Evolutionary conservation across 2,113 vertebrate species (phyloP).

Genomic region (pig (Sus scrofa)): T2T-Sscrofa CM000812.6:33067501-33068000

Average conservation of each 20-base stretch:
- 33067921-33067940: not conserved
- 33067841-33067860: not conserved
- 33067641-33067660: not conserved
- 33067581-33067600: not conserved
- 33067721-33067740: not conserved
- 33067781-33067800: not conserved
- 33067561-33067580: not conserved
- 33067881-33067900: not conserved
- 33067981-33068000: not conserved
- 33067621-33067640: not conserved
- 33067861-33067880: not conserved
- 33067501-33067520: not conserved
- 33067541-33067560: not conserved
- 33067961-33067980: not conserved
- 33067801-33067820: not conserved
- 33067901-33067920: not conserved
- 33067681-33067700: not conserved
- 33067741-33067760: not conserved
- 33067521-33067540: slow-evolving; percentile 2
- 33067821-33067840: not conserved
- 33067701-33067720: not conserved
- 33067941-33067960: not conserved
- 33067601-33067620: not conserved
- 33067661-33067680: not conserved
- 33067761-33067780: not conserved